phyloP scores from a whole-genome alignment of 2,888 invertebrate species.

The Chrysomela aeneicollis region DNA sequence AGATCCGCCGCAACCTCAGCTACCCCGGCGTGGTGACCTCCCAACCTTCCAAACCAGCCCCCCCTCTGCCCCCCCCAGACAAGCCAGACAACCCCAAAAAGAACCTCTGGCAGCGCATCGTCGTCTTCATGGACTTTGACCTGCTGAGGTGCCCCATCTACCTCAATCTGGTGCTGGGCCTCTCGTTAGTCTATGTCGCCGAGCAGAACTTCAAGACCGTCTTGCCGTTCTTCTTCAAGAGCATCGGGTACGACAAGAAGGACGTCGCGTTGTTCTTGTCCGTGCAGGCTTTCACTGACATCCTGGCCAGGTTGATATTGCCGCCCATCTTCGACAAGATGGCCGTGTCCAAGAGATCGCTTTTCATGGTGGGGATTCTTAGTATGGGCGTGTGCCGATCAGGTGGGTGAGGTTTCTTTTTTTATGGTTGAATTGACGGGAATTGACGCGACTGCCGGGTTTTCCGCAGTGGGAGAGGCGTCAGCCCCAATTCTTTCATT shows the following conservation, averaged over 20 bases:
- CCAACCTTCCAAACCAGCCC: slow-evolving; percentile 49
- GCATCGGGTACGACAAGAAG: slow-evolving; percentile 63
- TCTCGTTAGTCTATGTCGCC: slow-evolving; percentile 78
- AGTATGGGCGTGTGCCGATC: slow-evolving; percentile 77
- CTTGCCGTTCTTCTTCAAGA: slow-evolving; percentile 53
- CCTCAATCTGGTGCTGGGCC: slow-evolving; percentile 75
- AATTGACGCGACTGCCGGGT: too few relatives aligned
- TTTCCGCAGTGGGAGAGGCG: too few relatives aligned
- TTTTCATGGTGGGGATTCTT: slow-evolving; percentile 76
- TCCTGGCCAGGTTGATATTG: slow-evolving; percentile 74
- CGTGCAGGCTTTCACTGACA: slow-evolving; percentile 78
- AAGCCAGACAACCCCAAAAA: slow-evolving; percentile 48
- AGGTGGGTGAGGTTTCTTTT: slow-evolving; percentile 64
- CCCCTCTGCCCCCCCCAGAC: slow-evolving; percentile 46
- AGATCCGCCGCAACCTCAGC: slow-evolving; percentile 58
- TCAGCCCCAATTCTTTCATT: too few relatives aligned
- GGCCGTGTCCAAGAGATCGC: slow-evolving; percentile 71
- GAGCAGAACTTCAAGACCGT: slow-evolving; percentile 74
- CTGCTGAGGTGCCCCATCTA: slow-evolving; percentile 76
- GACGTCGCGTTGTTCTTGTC: slow-evolving; percentile 79
- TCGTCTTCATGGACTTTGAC: slow-evolving; percentile 75
- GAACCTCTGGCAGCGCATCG: slow-evolving; percentile 60
- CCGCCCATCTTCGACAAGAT: slow-evolving; percentile 77
- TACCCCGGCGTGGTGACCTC: slow-evolving; percentile 56
- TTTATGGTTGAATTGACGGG: neutral